Evolutionary conservation across 1,140 invertebrate species (phyloP).

Genomic region (Bombus ignitus): DNA sequence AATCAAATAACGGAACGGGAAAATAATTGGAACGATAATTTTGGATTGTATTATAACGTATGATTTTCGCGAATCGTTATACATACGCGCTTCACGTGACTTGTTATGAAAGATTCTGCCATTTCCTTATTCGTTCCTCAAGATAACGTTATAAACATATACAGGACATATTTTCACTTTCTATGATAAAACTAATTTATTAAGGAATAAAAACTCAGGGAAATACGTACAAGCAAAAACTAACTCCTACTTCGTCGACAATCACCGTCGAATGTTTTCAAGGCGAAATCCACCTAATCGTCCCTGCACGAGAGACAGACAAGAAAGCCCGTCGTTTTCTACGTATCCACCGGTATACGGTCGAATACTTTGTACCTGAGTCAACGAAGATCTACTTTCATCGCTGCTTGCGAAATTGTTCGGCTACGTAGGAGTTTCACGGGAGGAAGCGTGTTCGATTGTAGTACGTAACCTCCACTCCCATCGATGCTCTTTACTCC

Average conservation of each 20-base stretch:
- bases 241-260: background rate
- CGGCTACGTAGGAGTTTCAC: constrained; percentile 48
- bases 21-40: no score
- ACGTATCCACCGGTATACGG: constrained; percentile 10
- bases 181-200: background rate
- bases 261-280: background rate
- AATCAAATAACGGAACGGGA: no score
- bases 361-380: constrained; percentile 47
- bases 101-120: no score
- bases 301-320: background rate
- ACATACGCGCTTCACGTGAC: no score
- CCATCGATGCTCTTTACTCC: constrained; percentile 50
- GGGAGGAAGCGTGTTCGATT: constrained; percentile 53
- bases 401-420: constrained; percentile 51
- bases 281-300: background rate
- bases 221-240: background rate
- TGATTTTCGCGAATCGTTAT: no score
- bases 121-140: no score
- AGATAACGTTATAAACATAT: no score
- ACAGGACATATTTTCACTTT: no score
- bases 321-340: background rate
- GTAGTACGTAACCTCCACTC: constrained; percentile 53
- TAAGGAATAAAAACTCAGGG: background rate
- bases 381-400: constrained; percentile 56
- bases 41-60: no score